These are phyloP conservation scores for Stenodera caucasica DNA, from an alignment of 2,888 invertebrate species.

Conservation along the genomic window DNA sequence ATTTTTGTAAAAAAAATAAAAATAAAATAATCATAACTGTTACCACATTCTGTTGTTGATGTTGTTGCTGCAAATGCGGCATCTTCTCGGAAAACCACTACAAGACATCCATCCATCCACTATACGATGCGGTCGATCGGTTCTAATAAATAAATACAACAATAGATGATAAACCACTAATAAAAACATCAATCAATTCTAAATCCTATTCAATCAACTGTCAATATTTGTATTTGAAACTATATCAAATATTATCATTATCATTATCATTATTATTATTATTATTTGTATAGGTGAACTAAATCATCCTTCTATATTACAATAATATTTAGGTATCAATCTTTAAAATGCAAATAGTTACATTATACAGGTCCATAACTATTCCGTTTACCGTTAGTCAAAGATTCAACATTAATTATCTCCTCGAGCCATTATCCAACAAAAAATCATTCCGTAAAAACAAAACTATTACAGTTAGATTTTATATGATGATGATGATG, in stretches of 20 bases:
- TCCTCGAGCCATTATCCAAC: slow-evolving; percentile 1
- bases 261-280: no score
- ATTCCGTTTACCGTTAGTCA: slow-evolving; percentile 7
- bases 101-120: slow-evolving; percentile 4
- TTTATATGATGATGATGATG: neutral
- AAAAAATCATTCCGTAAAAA: neutral
- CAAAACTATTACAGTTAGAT: slow-evolving; percentile 8
- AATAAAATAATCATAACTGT: neutral
- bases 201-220: no score
- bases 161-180: neutral
- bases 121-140: neutral
- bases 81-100: slow-evolving; percentile 9
- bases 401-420: slow-evolving; percentile 9
- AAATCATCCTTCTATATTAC: no score
- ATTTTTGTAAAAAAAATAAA: no score
- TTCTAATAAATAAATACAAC: slow-evolving; percentile 1
- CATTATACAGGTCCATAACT: neutral
- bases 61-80: neutral
- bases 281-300: no score
- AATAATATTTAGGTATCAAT: no score
- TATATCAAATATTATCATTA: no score
- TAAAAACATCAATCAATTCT: neutral
- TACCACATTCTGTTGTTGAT: slow-evolving; percentile 6
- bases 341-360: slow-evolving; percentile 7
- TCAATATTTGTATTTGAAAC: no score